These are phyloP conservation scores for Sphinx pinastri DNA, from an alignment of 2,888 invertebrate genomes.

Conservation along the genomic window DNA sequence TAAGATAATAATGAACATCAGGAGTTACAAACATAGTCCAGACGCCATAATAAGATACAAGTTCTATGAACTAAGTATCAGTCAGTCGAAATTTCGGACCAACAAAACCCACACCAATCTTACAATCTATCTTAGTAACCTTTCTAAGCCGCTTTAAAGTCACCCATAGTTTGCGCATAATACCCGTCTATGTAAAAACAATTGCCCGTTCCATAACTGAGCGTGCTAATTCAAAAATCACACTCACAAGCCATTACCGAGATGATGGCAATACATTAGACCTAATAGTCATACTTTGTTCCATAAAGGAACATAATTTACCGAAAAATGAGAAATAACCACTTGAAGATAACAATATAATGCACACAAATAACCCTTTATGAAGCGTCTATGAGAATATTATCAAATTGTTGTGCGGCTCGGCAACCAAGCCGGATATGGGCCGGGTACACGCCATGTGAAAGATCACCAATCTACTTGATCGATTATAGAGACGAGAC, in stretches of 20 bases:
- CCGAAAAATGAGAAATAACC: constrained; percentile 35
- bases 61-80: no score
- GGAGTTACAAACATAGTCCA: no score
- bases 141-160: no score
- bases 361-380: constrained; percentile 67
- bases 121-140: no score
- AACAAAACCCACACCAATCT: no score
- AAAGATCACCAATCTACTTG: constrained; percentile 48
- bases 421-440: constrained; percentile 47
- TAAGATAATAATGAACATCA: no score
- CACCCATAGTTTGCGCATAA: not conserved
- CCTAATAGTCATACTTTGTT: constrained; percentile 20
- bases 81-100: no score
- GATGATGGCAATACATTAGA: constrained; percentile 14
- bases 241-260: not conserved
- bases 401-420: constrained; percentile 56
- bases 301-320: constrained; percentile 23
- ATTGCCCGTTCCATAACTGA: not conserved
- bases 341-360: constrained; percentile 60
- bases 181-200: not conserved
- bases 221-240: not conserved
- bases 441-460: constrained; percentile 63
- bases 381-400: constrained; percentile 47
- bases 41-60: no score
- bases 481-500: constrained; percentile 35